Evolutionary conservation across 2,113 vertebrate species (phyloP), one percentile per base, ranked within the genome.

Genomic region (Lasiurus borealis): DNA sequence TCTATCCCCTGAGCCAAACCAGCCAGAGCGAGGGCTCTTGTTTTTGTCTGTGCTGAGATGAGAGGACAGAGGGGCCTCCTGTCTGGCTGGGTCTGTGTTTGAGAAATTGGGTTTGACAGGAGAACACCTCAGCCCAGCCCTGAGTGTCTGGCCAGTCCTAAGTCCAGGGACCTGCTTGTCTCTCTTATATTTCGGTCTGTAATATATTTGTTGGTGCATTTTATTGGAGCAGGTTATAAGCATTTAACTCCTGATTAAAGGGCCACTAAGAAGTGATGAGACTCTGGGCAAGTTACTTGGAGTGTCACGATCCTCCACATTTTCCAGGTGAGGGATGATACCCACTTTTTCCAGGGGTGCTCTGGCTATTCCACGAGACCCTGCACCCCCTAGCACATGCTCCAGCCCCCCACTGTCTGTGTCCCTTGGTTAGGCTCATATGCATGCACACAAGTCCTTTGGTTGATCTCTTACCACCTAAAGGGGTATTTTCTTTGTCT

Each of bases 251-350:
- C 54, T 13, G 6, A 2, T n/a, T 44, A 46, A 66, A 68, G 80
- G n/a, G 21, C 29, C 62, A 66, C 15, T n/a, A 57, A 59, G 52
- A 46, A 44, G 46, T n/a, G 25, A 23, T 27, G 27, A 44, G 54
- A 50, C 50, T 3, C 21, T 6, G 27, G 29, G 66, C 14, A 27
- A 80, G 23, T 73, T 13, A 34, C 52, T 62, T 48, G 62, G 57
- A 23, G 2, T 0, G 1, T 80, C 16, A 1, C 27, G 23, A 18
- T 71, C 25, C 34, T 16, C 9, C 25, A 6, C 12, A 5, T 11
- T 59, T 90, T 29, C 21, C 14, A 21, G 1, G 5, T 16, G 62
- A 84, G 18, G 36, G 15, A 5, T 8, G 44, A 48, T 3, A 16
- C 1, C 40, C 5, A 9, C 40, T 12, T 85, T 12, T 85, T 21